Base-by-base conservation (phyloP, 1,140 invertebrate species). In the Hormaphis cornu region DNA sequence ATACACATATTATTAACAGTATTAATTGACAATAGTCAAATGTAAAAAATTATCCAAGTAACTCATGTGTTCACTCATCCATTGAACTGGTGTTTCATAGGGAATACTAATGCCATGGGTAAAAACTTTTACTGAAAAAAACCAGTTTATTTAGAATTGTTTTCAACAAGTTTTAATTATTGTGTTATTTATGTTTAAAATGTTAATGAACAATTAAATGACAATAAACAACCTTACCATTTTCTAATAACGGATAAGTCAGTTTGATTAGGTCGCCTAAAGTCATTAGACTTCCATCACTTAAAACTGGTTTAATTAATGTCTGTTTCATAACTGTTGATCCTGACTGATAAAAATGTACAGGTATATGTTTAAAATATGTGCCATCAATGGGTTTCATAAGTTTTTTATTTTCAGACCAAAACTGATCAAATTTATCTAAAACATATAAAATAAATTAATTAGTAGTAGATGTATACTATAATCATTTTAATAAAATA, bases 391-490 rank as follows among this genome's bases (percentile, higher is more conserved):
- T 82, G 9, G 86, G 82, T 78, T 97, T 93, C 95, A 98, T 98
- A 54, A 99, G 79, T 76, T 91, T 88, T 73, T 91, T 85, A 78
- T 98, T 98, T 12, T 98, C 88, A 7, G 91, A 87, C 96, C 97
- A 98, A 79, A 99, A 99, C 78, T 98, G 95, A 79, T 99, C 95
- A 81, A 98, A 99, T 81, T 96, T 97, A 77, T 98, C 91, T 91
- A 78, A 70, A 82, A 79, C 70, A 46, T 44, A 72, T 28, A 70
- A 16, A 20, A 69, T 53, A n/a, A n/a, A n/a, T n/a, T n/a, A n/a
- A n/a, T n/a, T 6, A 8, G 26, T 20, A 44, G 40, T 59, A 35
- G 26, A 37, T n/a, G 33, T 35, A 8, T 9, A 52, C 9, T 35
- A 35, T 35, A 35, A 30, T 26, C n/a, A n/a, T 59, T 54, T 54